These are phyloP conservation scores for Ceyx melanurus DNA, from an alignment of 2,113 vertebrate genomes.

Conservation along the genomic window DNA sequence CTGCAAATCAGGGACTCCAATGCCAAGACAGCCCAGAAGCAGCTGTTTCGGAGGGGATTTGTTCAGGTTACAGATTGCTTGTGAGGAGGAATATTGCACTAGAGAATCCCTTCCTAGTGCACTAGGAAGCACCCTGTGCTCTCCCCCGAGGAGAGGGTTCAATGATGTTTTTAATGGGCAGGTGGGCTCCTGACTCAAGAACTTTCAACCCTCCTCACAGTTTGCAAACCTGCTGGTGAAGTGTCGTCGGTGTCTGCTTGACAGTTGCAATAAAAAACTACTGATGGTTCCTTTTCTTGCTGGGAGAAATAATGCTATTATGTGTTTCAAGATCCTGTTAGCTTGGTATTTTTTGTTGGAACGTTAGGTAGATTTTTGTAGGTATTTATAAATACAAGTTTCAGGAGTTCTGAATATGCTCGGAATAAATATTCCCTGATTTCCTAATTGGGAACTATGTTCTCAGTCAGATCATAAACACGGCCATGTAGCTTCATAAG, in stretches of 20 bases:
- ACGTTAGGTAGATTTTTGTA: neutral
- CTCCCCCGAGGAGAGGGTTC: neutral
- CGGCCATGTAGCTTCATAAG: neutral
- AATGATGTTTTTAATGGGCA: neutral
- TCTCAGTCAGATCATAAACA: neutral
- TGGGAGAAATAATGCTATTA: neutral
- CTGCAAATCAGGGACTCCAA: conserved; percentile 64
- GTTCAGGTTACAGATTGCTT: conserved; percentile 5
- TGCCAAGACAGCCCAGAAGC: conserved; percentile 58
- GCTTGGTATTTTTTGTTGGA: neutral
- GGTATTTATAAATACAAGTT: neutral
- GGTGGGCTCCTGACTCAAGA: conserved; percentile 7
- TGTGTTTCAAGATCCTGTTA: neutral
- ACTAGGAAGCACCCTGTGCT: conserved; percentile 4
- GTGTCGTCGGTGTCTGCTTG: neutral
- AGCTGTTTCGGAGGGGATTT: conserved; percentile 61
- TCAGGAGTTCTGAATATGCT: neutral
- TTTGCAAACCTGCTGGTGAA: neutral
- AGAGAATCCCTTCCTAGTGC: neutral
- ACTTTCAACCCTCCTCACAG: neutral
- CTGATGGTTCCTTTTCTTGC: neutral
- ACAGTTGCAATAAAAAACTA: neutral
- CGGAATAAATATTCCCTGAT: neutral
- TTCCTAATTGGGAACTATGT: neutral
- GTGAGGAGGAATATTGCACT: conserved; percentile 19